Conservation (phyloP, 2,888 invertebrate genomes). For the Drosophila lutescens region DNA sequence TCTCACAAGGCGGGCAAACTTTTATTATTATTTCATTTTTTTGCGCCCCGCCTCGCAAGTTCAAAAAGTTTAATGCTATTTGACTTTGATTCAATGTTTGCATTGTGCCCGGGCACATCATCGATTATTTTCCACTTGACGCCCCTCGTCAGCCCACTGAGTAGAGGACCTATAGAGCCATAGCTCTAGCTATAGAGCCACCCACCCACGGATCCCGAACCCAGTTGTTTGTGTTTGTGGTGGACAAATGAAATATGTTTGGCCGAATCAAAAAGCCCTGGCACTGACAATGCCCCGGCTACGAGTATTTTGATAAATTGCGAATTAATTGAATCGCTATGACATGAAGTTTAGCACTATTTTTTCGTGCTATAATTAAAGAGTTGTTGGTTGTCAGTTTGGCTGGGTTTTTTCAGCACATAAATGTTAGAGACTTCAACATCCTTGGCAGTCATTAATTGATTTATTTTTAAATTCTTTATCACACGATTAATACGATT, state of each 20-base stretch:
- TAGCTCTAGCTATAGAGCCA: no score
- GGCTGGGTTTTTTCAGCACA: neutral
- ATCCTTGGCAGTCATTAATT: neutral
- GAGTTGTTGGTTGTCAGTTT: conserved; percentile 11
- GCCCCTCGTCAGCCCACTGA: conserved; percentile 22
- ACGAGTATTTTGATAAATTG: conserved; percentile 46
- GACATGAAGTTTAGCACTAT: conserved; percentile 40
- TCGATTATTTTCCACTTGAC: conserved; percentile 68
- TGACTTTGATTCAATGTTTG: conserved; percentile 79
- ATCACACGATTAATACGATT: neutral
- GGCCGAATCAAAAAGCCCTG: conserved; percentile 42
- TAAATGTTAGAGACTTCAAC: conserved; percentile 1
- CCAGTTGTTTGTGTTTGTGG: conserved; percentile 45
- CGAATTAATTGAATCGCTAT: conserved; percentile 46
- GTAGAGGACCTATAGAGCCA: neutral
- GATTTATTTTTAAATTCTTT: neutral
- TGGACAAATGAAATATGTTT: conserved; percentile 46
- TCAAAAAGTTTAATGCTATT: conserved; percentile 78
- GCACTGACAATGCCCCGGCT: conserved; percentile 31
- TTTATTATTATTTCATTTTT: conserved; percentile 54
- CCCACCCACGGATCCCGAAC: conserved; percentile 10
- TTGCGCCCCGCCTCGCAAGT: conserved; percentile 62
- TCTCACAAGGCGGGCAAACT: conserved; percentile 61
- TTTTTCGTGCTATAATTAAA: conserved; percentile 36
- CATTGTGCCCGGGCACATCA: conserved; percentile 56